These are phyloP conservation scores for Hipposideros larvatus DNA, from an alignment of 2,797 vertebrate species.

Conservation along the genomic window DNA sequence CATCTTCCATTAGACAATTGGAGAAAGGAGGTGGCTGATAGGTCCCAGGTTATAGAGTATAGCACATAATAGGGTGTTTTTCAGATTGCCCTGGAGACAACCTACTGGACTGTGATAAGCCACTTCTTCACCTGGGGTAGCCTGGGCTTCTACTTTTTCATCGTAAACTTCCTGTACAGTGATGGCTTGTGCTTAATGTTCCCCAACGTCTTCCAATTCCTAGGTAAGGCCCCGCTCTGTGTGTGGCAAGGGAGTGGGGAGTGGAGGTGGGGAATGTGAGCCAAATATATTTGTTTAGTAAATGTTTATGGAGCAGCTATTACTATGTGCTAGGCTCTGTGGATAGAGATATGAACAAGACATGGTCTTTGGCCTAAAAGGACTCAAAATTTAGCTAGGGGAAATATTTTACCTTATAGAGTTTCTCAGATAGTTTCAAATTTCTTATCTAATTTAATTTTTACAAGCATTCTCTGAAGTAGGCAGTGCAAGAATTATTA, in stretches of 20 bases:
- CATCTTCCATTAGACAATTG: neutral
- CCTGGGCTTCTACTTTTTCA: conserved; percentile 94
- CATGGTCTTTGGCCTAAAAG: neutral
- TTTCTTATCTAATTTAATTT: conserved; percentile 9
- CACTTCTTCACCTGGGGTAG: conserved; percentile 97
- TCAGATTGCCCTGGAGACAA: conserved; percentile 94
- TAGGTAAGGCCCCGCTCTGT: conserved; percentile 91
- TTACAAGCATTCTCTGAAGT: neutral
- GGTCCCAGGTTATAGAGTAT: neutral
- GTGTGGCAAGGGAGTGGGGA: neutral
- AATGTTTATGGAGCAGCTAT: conserved; percentile 33
- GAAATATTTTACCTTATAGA: conserved; percentile 47
- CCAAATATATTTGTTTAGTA: conserved; percentile 1
- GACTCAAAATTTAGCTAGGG: neutral
- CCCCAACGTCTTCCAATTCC: conserved; percentile 93
- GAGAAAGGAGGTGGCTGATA: conserved; percentile 9
- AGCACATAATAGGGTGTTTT: conserved; percentile 68
- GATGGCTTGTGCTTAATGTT: conserved; percentile 95
- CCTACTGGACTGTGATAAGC: conserved; percentile 96
- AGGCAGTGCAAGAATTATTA: conserved; percentile 34
- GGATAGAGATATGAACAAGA: neutral
- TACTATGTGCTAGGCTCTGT: neutral
- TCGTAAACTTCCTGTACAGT: conserved; percentile 96
- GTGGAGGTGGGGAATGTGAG: neutral
- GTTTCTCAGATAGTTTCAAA: conserved; percentile 56